Evolutionary conservation across 2,797 vertebrate genomes (phyloP).

Genomic region (Lepus townsendii): DNA sequence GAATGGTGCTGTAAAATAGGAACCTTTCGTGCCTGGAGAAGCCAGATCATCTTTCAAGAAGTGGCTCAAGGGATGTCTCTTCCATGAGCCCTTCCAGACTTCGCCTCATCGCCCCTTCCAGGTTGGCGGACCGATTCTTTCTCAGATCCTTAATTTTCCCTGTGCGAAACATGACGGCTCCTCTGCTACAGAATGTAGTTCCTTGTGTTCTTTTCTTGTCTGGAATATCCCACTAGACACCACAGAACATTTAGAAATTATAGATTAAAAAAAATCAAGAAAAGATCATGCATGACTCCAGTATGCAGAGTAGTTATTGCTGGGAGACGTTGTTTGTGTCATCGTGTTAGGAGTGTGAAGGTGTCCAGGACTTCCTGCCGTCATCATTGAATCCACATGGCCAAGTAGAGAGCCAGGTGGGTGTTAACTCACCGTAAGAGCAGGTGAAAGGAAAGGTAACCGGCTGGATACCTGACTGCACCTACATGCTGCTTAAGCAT

Average conservation of each 20-base stretch:
- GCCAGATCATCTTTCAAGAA: background rate
- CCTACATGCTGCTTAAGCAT: too few species aligned
- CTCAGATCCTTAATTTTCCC: background rate
- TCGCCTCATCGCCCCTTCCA: background rate
- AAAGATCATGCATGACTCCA: background rate
- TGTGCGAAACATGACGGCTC: too few species aligned
- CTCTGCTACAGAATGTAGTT: background rate
- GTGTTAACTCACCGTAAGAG: too few species aligned
- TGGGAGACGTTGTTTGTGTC: rapidly evolving
- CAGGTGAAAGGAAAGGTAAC: background rate
- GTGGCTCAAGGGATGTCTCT: background rate
- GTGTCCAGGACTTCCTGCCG: rapidly evolving
- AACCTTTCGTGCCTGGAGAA: background rate
- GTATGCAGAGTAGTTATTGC: rapidly evolving
- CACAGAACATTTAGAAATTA: background rate
- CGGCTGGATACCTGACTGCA: background rate
- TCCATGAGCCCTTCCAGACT: background rate
- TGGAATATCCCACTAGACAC: background rate
- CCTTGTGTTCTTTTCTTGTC: background rate
- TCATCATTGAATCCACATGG: background rate
- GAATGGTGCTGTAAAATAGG: background rate
- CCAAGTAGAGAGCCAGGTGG: background rate
- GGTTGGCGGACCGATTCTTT: background rate
- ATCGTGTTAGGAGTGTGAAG: background rate
- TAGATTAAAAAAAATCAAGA: background rate